phyloP scores from a whole-genome alignment of 2,888 invertebrate species.

The Muschampia plurimacula region DNA sequence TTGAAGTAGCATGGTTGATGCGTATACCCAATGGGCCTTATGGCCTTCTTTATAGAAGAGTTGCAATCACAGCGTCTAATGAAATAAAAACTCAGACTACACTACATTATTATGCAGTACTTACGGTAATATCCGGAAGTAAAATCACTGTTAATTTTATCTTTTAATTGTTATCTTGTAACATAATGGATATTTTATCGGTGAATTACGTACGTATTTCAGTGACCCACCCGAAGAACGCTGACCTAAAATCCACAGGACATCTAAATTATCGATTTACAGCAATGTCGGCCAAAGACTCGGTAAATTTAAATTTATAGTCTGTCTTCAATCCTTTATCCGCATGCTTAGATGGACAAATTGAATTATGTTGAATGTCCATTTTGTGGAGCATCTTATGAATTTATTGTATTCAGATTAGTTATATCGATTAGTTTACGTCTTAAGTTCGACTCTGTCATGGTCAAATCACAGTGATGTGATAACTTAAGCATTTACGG shows the following conservation, averaged over 20 bases:
- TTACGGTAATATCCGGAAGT: neutral
- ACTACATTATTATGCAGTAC: no score
- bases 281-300: slow-evolving; percentile 14
- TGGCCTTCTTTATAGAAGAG: no score
- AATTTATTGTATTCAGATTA: neutral
- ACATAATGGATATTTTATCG: neutral
- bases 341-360: slow-evolving; percentile 8
- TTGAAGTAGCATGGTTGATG: no score
- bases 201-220: neutral
- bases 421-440: no score
- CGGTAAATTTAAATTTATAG: slow-evolving; percentile 10
- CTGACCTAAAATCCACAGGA: slow-evolving; percentile 29
- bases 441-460: no score
- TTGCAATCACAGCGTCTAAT: no score
- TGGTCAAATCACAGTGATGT: no score
- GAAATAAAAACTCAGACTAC: no score
- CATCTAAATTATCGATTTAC: slow-evolving; percentile 26
- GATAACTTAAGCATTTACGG: no score
- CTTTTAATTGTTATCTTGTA: neutral
- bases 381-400: neutral
- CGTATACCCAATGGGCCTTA: no score
- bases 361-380: slow-evolving; percentile 3
- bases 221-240: neutral
- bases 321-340: neutral
- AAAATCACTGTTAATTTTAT: neutral